Evolutionary conservation across 2,888 invertebrate genomes (phyloP), one percentile per base, ranked within the genome.

Genomic region (Baronia brevicornis): DNA sequence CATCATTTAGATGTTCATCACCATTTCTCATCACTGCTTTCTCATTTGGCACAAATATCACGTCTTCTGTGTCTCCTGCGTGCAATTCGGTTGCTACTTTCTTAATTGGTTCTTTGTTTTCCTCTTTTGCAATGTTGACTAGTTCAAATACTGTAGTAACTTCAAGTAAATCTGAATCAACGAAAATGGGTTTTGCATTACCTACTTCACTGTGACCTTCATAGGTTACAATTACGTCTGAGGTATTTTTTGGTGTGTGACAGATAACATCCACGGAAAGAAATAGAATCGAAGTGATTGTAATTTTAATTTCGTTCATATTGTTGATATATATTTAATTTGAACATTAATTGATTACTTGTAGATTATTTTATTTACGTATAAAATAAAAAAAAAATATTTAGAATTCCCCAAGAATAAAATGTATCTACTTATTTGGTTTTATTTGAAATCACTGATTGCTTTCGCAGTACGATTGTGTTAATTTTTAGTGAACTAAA

Each of bases 21-120:
- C 56, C 55, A 1, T 51, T 46, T 4, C 57, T 49, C 0, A 57
- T 39, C 0, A 36, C 31, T 0, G 49, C 41, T 12, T 42, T 48
- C 1, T 61, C 56, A 25, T 74, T 70, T 0, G 77, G 78, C 2
- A 78, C 39, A 19, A 78, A 78, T 0, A 75, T 33, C 0, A 75
- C 56, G 14, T 48, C 50, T 0, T 62, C 60, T 0, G 46, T 45
- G 0, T 4, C 9, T n/a, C 14, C 15, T 1, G 10, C 18, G 22
- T 26, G 25, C 7, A 5, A 10, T 20, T 33, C 33, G 10, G 33
- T 27, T 34, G 12, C 2, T 10, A 12, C 4, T 14, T 28, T 20
- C 7, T 10, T 17, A 10, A 18, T 25, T 4, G 3, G 8, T 21
- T 20, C 20, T 7, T 5, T 28, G 3, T 20, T 20, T 6, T 19